Conservation (phyloP, 1,140 invertebrate species). For the Drosophila hydei region DNA sequence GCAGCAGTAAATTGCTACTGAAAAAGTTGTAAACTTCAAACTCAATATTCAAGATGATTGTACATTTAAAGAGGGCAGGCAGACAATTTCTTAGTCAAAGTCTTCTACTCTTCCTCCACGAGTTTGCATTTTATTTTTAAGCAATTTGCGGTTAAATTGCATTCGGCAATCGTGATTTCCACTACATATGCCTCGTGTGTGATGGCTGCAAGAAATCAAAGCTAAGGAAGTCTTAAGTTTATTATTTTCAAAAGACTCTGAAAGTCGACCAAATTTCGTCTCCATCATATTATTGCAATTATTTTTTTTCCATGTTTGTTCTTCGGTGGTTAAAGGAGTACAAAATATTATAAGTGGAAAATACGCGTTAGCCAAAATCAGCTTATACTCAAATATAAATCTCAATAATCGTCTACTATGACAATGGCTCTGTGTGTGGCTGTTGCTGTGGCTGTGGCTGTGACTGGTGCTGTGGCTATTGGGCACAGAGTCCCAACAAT, state of each 20-base stretch:
- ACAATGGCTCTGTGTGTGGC: no score
- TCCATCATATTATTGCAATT: no score
- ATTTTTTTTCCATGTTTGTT: no score
- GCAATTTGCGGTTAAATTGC: not conserved
- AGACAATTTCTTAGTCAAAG: not conserved
- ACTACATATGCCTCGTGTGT: no score
- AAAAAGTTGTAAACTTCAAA: conserved; percentile 37
- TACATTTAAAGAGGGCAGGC: conserved; percentile 1
- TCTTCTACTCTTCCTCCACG: not conserved
- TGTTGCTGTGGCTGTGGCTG: no score
- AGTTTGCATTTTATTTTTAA: not conserved
- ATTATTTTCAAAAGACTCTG: no score
- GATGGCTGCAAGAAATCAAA: no score
- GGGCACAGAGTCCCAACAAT: not conserved
- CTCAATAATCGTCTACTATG: conserved; percentile 65
- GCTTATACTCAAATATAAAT: conserved; percentile 63
- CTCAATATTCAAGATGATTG: conserved; percentile 31
- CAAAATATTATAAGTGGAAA: conserved; percentile 35
- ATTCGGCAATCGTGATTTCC: no score
- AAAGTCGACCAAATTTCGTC: no score
- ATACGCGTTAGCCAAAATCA: conserved; percentile 56
- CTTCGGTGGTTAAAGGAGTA: not conserved
- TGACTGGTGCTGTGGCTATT: conserved; percentile 6
- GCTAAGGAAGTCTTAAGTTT: no score
- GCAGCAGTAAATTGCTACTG: conserved; percentile 27